Percentiles rank a stretch among this genome's conserved stretches.
Evolutionary conservation across 2,888 invertebrate species (phyloP).

Genomic region (Octodonta nipae): DNA sequence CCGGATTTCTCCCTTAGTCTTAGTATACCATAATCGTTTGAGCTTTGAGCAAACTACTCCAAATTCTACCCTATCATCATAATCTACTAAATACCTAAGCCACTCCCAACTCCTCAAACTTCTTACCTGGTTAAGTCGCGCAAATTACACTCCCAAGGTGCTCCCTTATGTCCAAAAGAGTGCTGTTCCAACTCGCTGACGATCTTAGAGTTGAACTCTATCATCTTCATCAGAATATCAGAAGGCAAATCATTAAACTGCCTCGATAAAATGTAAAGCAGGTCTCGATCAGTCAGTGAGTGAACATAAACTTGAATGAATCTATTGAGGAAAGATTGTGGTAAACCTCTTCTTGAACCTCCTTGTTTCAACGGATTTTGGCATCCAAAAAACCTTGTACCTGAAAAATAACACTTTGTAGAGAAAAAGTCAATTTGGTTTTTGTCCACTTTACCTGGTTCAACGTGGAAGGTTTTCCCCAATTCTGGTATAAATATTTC

Average conservation of each 20-base stretch:
- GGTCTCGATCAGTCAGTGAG: conserved; percentile 51
- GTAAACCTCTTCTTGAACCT: conserved; percentile 87
- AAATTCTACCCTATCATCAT: no score
- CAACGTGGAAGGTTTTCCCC: conserved; percentile 69
- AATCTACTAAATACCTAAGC: no score
- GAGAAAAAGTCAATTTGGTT: neutral
- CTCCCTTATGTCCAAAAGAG: conserved; percentile 65
- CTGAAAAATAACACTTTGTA: conserved; percentile 18
- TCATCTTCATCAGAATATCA: conserved; percentile 54
- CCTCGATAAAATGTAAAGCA: conserved; percentile 49
- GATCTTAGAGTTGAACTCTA: conserved; percentile 62
- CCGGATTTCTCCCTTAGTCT: no score
- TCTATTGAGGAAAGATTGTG: conserved; percentile 91
- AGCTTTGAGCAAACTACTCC: no score
- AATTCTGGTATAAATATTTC: conserved; percentile 93
- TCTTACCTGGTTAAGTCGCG: conserved; percentile 61
- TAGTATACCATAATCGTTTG: no score
- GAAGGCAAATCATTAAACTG: conserved; percentile 50
- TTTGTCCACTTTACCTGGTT: conserved; percentile 26
- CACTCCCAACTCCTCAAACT: neutral
- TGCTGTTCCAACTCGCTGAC: conserved; percentile 48
- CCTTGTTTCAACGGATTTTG: conserved; percentile 96
- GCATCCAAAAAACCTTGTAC: conserved; percentile 87
- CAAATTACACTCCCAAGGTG: conserved; percentile 95
- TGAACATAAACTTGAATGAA: conserved; percentile 79